A percentile compares a stretch with the other conserved stretches of the same genome.
These are phyloP conservation scores for Cryptophagus acutangulus DNA, from an alignment of 2,888 invertebrate species.

Conservation along the genomic window DNA sequence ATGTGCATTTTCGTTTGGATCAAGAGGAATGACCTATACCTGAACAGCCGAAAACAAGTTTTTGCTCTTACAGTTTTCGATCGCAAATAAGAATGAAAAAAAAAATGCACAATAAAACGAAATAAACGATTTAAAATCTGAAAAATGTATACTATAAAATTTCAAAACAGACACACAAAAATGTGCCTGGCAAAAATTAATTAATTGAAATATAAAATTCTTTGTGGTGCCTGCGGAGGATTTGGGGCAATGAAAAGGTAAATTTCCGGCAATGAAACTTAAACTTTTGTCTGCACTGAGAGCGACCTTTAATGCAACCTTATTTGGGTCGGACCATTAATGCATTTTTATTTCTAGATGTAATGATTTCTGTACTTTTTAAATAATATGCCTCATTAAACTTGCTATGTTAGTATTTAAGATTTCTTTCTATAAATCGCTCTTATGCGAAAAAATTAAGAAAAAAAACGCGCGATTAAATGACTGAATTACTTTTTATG, in stretches of 20 bases:
- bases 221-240: neutral
- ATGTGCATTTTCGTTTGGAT: too few relatives aligned
- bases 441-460: too few relatives aligned
- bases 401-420: too few relatives aligned
- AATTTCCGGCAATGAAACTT: conserved; percentile 17
- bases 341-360: conserved; percentile 5
- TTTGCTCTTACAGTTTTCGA: conserved; percentile 38
- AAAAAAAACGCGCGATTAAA: too few relatives aligned
- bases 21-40: conserved; percentile 44
- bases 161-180: too few relatives aligned
- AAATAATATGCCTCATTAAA: conserved; percentile 1
- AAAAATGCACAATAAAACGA: conserved; percentile 8
- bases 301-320: conserved; percentile 21
- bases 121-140: neutral
- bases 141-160: too few relatives aligned
- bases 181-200: too few relatives aligned
- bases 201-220: neutral
- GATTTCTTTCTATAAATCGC: too few relatives aligned
- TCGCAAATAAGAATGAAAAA: conserved; percentile 37
- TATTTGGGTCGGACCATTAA: conserved; percentile 17
- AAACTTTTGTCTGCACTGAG: conserved; percentile 18
- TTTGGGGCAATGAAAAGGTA: conserved; percentile 18
- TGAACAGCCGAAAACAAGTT: conserved; percentile 43
- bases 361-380: neutral
- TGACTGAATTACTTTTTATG: too few relatives aligned